phyloP scores from a whole-genome alignment of 1,140 invertebrate genomes.

The Cherax destructor region DNA sequence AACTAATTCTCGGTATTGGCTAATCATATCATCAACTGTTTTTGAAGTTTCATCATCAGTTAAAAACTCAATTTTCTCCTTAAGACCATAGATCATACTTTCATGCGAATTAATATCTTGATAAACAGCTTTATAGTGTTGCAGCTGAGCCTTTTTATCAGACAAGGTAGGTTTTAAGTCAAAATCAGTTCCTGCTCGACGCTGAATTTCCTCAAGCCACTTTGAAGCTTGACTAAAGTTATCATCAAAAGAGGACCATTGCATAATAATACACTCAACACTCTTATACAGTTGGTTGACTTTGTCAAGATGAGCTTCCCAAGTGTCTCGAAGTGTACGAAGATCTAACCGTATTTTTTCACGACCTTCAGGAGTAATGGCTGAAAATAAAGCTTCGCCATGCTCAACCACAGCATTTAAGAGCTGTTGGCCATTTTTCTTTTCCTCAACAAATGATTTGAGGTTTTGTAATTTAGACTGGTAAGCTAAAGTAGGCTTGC shows the following conservation, averaged over 20 bases:
- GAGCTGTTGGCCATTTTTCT: conserved; percentile 86
- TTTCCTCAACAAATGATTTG: conserved; percentile 84
- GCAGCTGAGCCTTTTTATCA: conserved; percentile 90
- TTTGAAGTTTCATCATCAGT: conserved; percentile 68
- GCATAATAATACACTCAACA: conserved; percentile 89
- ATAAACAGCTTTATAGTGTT: conserved; percentile 74
- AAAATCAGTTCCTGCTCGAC: conserved; percentile 81
- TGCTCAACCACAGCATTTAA: conserved; percentile 88
- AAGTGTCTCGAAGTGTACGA: conserved; percentile 85
- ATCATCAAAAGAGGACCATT: conserved; percentile 92
- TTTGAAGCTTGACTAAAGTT: conserved; percentile 86
- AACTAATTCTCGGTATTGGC: conserved; percentile 77
- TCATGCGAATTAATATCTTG: conserved; percentile 72
- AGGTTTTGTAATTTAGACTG: conserved; percentile 84
- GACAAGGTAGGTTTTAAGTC: conserved; percentile 85
- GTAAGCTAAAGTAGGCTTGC: conserved; percentile 80
- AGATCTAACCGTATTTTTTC: conserved; percentile 89
- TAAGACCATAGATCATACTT: conserved; percentile 70
- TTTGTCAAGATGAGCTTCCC: conserved; percentile 89
- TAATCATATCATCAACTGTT: conserved; percentile 69
- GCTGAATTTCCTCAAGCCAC: conserved; percentile 86
- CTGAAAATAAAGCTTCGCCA: conserved; percentile 90
- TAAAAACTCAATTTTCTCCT: conserved; percentile 70
- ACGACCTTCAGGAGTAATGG: conserved; percentile 89
- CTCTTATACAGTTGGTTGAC: conserved; percentile 89